A percentile compares a stretch with the other conserved stretches of the same genome.
Conservation (phyloP, 2,888 invertebrate genomes). For the Nemotelus pantherinus region DNA sequence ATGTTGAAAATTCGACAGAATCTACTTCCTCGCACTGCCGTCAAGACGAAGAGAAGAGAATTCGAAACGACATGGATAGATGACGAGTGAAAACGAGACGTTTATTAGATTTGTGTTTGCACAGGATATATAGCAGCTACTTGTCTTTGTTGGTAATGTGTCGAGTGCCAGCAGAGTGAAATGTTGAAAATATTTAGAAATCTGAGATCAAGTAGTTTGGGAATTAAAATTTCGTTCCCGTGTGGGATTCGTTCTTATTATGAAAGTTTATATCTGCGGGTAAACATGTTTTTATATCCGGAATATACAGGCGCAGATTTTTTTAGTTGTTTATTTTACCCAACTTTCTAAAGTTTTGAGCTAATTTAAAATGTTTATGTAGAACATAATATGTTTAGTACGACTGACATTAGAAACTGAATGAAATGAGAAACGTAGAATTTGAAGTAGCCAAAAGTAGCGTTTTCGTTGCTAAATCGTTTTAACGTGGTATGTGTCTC, state of each 20-base stretch:
- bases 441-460: too few relatives aligned
- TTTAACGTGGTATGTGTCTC: too few relatives aligned
- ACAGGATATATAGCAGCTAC: slow-evolving; percentile 24
- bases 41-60: neutral
- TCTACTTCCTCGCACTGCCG: neutral
- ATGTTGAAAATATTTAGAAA: slow-evolving; percentile 40
- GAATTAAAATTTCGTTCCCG: neutral
- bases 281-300: too few relatives aligned
- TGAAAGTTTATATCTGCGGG: too few relatives aligned
- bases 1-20: slow-evolving; percentile 2
- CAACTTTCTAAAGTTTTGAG: too few relatives aligned
- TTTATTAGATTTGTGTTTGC: slow-evolving; percentile 52
- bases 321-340: too few relatives aligned
- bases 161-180: neutral
- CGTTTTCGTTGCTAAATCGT: too few relatives aligned
- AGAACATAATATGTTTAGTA: too few relatives aligned
- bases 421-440: too few relatives aligned
- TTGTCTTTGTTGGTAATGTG: neutral
- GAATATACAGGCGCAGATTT: too few relatives aligned
- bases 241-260: neutral
- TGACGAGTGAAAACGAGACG: slow-evolving; percentile 46
- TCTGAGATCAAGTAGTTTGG: slow-evolving; percentile 6
- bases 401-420: too few relatives aligned
- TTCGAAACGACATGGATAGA: neutral
- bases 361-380: too few relatives aligned